phyloP scores from a whole-genome alignment of 2,888 invertebrate genomes.

The Apamea monoglypha region DNA sequence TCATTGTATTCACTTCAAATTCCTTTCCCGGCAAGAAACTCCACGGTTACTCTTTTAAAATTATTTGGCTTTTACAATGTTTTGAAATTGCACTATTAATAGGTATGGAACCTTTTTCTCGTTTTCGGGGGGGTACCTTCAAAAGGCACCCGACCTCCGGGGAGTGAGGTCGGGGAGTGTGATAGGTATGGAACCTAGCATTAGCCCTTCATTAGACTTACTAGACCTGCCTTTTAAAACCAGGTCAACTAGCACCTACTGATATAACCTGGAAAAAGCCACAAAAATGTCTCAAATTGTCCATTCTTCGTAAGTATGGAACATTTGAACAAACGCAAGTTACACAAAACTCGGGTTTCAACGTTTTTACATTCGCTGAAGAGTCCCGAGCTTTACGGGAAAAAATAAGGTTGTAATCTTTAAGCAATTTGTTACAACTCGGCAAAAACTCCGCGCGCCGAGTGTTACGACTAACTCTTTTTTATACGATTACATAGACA shows the following conservation, averaged over 20 bases:
- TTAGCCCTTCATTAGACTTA: neutral
- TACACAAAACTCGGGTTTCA: slow-evolving; percentile 36
- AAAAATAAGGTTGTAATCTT: slow-evolving; percentile 71
- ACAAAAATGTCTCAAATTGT: slow-evolving; percentile 22
- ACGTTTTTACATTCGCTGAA: slow-evolving; percentile 64
- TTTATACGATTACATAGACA: slow-evolving; percentile 66
- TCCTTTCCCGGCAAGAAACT: neutral
- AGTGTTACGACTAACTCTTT: slow-evolving; percentile 54
- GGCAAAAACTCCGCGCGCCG: slow-evolving; percentile 64
- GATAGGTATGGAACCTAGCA: too few species aligned
- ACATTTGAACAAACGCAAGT: slow-evolving; percentile 52
- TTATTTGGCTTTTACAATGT: too few species aligned
- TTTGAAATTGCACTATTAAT: too few species aligned
- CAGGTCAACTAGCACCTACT: neutral
- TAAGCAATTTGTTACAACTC: slow-evolving; percentile 73
- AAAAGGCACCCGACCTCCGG: too few species aligned
- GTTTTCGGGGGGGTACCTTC: too few species aligned
- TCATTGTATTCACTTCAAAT: neutral
- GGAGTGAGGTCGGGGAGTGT: too few species aligned
- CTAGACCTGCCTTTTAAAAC: neutral
- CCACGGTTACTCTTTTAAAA: too few species aligned
- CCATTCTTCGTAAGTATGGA: slow-evolving; percentile 32
- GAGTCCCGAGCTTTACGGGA: slow-evolving; percentile 47
- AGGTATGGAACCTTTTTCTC: too few species aligned
- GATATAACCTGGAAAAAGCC: neutral